Conservation (phyloP, 2,888 invertebrate species). For the Chymomyza amoena region DNA sequence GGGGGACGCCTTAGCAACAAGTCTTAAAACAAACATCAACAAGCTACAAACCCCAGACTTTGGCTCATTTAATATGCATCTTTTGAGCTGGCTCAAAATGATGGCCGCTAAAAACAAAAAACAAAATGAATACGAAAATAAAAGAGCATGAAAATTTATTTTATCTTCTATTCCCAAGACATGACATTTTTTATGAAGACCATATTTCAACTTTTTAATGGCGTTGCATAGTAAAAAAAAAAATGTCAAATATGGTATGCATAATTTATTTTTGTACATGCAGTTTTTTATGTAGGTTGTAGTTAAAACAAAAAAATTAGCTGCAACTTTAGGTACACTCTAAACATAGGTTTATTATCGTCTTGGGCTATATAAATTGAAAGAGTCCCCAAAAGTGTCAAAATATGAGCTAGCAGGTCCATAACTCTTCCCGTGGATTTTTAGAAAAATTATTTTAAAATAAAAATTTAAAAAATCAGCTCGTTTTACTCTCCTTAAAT, state of each 20-base stretch:
- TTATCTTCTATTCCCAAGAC: neutral
- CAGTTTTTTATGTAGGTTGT: neutral
- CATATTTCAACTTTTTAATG: neutral
- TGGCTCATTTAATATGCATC: neutral
- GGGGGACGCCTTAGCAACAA: neutral
- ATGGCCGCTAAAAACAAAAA: neutral
- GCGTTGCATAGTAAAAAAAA: neutral
- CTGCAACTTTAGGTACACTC: too few species aligned
- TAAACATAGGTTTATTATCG: too few species aligned
- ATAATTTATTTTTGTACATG: neutral
- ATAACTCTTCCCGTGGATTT: too few species aligned
- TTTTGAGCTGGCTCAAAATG: neutral
- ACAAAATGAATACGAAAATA: neutral
- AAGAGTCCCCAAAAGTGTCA: too few species aligned
- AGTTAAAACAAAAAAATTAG: too few species aligned
- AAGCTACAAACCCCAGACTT: neutral
- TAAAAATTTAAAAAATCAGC: too few species aligned
- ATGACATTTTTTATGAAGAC: neutral
- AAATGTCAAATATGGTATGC: neutral
- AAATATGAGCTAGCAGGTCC: too few species aligned
- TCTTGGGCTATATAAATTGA: too few species aligned
- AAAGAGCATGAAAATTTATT: neutral
- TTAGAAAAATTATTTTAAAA: too few species aligned
- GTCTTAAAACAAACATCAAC: too few species aligned
- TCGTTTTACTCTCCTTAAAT: too few species aligned